phyloP scores from a whole-genome alignment of 2,797 vertebrate genomes.

The Microchirus variegatus region DNA sequence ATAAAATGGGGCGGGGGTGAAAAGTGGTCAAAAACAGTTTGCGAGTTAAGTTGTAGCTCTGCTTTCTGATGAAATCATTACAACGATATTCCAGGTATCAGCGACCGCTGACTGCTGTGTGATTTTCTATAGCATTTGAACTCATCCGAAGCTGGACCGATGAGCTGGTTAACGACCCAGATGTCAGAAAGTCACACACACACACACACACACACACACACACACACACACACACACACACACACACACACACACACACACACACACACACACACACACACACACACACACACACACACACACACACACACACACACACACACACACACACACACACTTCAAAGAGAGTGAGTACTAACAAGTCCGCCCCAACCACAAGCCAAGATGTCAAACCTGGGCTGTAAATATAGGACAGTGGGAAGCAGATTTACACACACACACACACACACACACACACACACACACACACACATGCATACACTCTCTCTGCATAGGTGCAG shows the following conservation, averaged over 20 bases:
- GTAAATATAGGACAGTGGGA: slow-evolving; percentile 12
- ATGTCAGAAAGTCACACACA: slow-evolving; percentile 15
- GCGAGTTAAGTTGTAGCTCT: slow-evolving; percentile 33
- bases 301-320: slow-evolving; percentile 22
- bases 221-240: slow-evolving; percentile 22
- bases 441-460: neutral
- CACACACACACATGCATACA: neutral
- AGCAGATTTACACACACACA: slow-evolving; percentile 8
- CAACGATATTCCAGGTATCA: slow-evolving; percentile 68
- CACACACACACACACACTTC: slow-evolving; percentile 24
- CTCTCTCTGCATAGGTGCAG: too few species aligned
- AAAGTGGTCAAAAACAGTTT: slow-evolving; percentile 44
- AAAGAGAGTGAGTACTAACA: slow-evolving; percentile 26
- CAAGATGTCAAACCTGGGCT: slow-evolving; percentile 22
- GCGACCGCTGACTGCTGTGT: slow-evolving; percentile 41
- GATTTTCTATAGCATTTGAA: slow-evolving; percentile 66
- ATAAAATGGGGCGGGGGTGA: slow-evolving; percentile 31
- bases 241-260: slow-evolving; percentile 25
- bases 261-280: slow-evolving; percentile 22
- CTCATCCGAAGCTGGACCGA: slow-evolving; percentile 67
- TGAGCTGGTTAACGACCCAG: slow-evolving; percentile 58
- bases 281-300: slow-evolving; percentile 22
- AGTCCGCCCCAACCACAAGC: slow-evolving; percentile 6
- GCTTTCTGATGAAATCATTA: slow-evolving; percentile 72
- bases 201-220: slow-evolving; percentile 22